These are phyloP conservation scores for Hirtodrosophila alboralis DNA, from an alignment of 2,888 invertebrate species.

Conservation along the genomic window DNA sequence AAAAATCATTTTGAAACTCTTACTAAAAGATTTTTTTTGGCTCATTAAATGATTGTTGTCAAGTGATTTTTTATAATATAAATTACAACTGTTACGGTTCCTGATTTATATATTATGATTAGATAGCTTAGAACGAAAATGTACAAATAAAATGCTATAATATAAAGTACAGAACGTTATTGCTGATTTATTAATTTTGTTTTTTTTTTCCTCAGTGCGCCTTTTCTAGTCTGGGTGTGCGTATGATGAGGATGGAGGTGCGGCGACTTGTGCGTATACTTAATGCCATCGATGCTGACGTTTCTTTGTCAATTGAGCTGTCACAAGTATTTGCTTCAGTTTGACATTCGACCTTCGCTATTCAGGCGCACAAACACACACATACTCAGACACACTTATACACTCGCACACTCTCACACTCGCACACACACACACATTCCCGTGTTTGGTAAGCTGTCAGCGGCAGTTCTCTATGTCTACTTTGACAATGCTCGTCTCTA, in stretches of 20 bases:
- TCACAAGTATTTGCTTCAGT: conserved; percentile 41
- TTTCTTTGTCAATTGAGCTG: conserved; percentile 45
- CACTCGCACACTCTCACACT: conserved; percentile 10
- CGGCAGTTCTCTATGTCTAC: conserved; percentile 45
- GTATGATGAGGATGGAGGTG: background rate
- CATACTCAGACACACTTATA: conserved; percentile 11
- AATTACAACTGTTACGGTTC: too few relatives aligned
- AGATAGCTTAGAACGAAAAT: too few relatives aligned
- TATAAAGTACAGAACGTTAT: too few relatives aligned
- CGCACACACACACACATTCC: conserved; percentile 2
- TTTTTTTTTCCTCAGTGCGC: too few relatives aligned
- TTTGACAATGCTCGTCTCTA: conserved; percentile 41
- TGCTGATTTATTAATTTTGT: too few relatives aligned
- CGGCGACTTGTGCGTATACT: conserved; percentile 15
- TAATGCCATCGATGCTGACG: conserved; percentile 40
- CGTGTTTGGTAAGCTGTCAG: conserved; percentile 40
- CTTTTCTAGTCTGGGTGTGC: too few relatives aligned
- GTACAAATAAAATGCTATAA: too few relatives aligned
- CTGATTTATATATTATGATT: too few relatives aligned
- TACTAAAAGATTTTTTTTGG: too few relatives aligned
- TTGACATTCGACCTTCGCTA: conserved; percentile 46
- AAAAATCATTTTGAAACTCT: too few relatives aligned
- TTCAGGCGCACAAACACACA: conserved; percentile 17
- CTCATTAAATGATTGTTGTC: too few relatives aligned
- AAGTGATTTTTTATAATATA: too few relatives aligned